A percentile compares a stretch with the other conserved stretches of the same genome.
Evolutionary conservation across 2,797 vertebrate species (phyloP).

Genomic region (Scolopax rusticola): DNA sequence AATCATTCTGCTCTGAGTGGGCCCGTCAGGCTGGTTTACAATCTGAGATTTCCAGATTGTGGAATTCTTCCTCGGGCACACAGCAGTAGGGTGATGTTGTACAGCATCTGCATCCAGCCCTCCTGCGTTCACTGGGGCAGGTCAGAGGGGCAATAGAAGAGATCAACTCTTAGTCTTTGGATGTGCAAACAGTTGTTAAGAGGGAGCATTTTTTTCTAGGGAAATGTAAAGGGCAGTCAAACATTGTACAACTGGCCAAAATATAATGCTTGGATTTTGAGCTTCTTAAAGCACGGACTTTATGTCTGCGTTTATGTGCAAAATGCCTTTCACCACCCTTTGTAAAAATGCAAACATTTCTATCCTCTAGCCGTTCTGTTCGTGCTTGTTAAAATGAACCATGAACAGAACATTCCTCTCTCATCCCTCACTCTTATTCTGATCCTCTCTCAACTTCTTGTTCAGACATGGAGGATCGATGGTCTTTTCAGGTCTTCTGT

Average conservation of each 20-base stretch:
- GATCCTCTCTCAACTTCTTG: neutral
- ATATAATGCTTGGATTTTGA: neutral
- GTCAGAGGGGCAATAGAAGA: neutral
- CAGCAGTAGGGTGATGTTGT: accelerated
- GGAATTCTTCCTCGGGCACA: neutral
- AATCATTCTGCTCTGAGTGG: neutral
- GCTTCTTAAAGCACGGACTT: neutral
- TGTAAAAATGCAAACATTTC: constrained; percentile 16
- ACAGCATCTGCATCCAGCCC: neutral
- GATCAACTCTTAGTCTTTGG: neutral
- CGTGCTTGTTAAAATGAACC: neutral
- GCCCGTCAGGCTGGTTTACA: neutral
- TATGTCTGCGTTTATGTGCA: constrained; percentile 1
- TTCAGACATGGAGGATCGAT: neutral
- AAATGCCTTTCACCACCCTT: neutral
- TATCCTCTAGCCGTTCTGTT: neutral
- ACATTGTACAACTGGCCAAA: neutral
- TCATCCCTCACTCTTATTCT: neutral
- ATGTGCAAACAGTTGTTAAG: neutral
- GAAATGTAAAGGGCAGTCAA: neutral
- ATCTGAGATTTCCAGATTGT: neutral
- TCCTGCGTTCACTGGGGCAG: neutral
- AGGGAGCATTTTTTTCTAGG: neutral
- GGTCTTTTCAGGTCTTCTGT: neutral
- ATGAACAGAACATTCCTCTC: neutral